Evolutionary conservation across 2,113 vertebrate genomes (phyloP).

Genomic region (Conger conger): DNA sequence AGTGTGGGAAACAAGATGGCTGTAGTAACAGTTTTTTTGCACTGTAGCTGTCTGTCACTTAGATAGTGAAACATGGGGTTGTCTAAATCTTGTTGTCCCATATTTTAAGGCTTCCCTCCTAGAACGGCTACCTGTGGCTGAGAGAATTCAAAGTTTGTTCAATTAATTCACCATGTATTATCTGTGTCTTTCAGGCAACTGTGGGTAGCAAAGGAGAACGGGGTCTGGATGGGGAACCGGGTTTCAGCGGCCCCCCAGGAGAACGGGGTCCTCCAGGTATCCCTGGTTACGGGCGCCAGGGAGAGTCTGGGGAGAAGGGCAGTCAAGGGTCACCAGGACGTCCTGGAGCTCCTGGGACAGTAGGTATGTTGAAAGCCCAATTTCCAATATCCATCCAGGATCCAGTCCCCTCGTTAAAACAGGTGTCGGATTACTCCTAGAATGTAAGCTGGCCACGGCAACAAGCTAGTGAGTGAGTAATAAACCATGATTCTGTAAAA

Average conservation of each 20-base stretch:
- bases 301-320: slow-evolving; percentile 86
- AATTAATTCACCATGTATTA: background rate
- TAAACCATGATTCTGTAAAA: too few species aligned
- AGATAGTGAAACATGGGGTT: too few species aligned
- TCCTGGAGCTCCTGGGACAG: slow-evolving; percentile 75
- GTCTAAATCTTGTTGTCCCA: too few species aligned
- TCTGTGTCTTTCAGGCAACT: slow-evolving; percentile 70
- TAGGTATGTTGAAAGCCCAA: slow-evolving; percentile 68
- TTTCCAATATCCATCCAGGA: background rate
- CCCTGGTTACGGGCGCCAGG: slow-evolving; percentile 74
- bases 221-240: slow-evolving; percentile 78
- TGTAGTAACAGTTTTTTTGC: background rate
- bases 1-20: background rate
- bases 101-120: too few species aligned
- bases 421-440: too few species aligned
- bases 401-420: too few species aligned
- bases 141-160: too few species aligned
- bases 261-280: slow-evolving; percentile 85
- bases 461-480: too few species aligned
- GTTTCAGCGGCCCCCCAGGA: slow-evolving; percentile 75
- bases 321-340: slow-evolving; percentile 74
- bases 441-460: too few species aligned
- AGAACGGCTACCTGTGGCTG: too few species aligned
- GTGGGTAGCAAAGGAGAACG: slow-evolving; percentile 87
- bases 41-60: too few species aligned